Conservation (phyloP, 2,797 vertebrate genomes). For the Atherinosoma microstoma region DNA sequence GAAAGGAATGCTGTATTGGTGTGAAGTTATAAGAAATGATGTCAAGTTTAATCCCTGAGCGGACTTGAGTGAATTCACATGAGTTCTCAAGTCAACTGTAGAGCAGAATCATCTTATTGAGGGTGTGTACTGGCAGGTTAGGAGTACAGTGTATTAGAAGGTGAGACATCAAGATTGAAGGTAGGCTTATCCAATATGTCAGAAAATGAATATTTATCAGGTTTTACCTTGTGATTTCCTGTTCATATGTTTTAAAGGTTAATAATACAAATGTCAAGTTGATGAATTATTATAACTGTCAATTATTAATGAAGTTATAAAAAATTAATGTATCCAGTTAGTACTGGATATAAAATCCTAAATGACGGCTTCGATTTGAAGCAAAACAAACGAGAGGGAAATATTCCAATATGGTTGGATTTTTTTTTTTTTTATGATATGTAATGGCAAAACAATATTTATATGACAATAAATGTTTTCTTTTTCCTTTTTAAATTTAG, state of each 20-base stretch:
- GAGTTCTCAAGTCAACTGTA: constrained; percentile 11
- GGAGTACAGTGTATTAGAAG: background rate
- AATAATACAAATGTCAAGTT: constrained; percentile 29
- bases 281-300: constrained; percentile 19
- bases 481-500: constrained; percentile 1
- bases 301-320: constrained; percentile 35
- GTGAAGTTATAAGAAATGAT: constrained; percentile 28
- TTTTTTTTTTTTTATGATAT: background rate
- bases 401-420: no score
- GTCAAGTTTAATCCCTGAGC: constrained; percentile 42
- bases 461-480: background rate
- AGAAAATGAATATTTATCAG: constrained; percentile 11
- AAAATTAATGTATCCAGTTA: constrained; percentile 18
- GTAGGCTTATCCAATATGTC: background rate
- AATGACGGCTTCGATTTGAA: background rate
- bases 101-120: constrained; percentile 36
- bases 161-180: background rate
- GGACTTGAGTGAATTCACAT: constrained; percentile 25
- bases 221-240: constrained; percentile 25
- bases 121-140: constrained; percentile 5
- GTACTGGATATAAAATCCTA: background rate
- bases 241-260: constrained; percentile 32
- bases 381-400: background rate
- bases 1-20: constrained; percentile 28
- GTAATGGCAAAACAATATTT: no score